Percentiles rank a stretch among this genome's conserved stretches.
phyloP scores from a whole-genome alignment of 2,888 invertebrate species.

The Drosophila subquinaria region DNA sequence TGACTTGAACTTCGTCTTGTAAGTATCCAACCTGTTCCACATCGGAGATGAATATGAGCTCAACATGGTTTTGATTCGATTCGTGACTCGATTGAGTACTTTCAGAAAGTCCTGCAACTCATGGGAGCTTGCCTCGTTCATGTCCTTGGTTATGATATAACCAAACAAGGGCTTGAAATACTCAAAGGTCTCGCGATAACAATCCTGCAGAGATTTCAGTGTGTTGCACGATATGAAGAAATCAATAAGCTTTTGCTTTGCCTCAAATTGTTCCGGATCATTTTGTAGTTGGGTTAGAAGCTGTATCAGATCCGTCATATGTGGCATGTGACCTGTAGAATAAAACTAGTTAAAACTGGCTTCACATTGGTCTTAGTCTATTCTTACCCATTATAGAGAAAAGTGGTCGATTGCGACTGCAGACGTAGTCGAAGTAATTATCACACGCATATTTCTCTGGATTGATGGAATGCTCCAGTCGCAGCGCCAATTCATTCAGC shows the following conservation, averaged over 20 bases:
- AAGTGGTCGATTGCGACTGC: slow-evolving; percentile 81
- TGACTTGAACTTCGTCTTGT: slow-evolving; percentile 73
- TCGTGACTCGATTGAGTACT: slow-evolving; percentile 71
- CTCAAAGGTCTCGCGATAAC: slow-evolving; percentile 83
- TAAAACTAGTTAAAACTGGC: not conserved
- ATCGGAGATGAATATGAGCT: slow-evolving; percentile 63
- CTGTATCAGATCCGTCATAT: slow-evolving; percentile 73
- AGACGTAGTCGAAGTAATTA: slow-evolving; percentile 82
- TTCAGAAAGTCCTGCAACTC: slow-evolving; percentile 75
- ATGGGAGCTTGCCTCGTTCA: slow-evolving; percentile 61
- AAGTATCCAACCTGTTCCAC: slow-evolving; percentile 60
- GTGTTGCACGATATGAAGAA: slow-evolving; percentile 83
- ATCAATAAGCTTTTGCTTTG: slow-evolving; percentile 82
- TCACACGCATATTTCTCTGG: slow-evolving; percentile 81
- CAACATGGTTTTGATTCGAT: slow-evolving; percentile 55
- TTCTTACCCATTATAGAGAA: slow-evolving; percentile 82
- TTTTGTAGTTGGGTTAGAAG: slow-evolving; percentile 76
- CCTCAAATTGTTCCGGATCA: slow-evolving; percentile 80
- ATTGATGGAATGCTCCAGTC: slow-evolving; percentile 78
- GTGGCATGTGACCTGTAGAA: slow-evolving; percentile 75
- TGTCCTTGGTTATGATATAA: slow-evolving; percentile 80
- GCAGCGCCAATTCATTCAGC: slow-evolving; percentile 71
- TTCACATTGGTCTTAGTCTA: not conserved
- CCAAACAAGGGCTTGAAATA: slow-evolving; percentile 83
- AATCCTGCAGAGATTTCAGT: slow-evolving; percentile 79